A percentile compares a stretch with the other conserved stretches of the same genome.
phyloP scores from a whole-genome alignment of 2,113 vertebrate species.

The Uria lomvia region DNA sequence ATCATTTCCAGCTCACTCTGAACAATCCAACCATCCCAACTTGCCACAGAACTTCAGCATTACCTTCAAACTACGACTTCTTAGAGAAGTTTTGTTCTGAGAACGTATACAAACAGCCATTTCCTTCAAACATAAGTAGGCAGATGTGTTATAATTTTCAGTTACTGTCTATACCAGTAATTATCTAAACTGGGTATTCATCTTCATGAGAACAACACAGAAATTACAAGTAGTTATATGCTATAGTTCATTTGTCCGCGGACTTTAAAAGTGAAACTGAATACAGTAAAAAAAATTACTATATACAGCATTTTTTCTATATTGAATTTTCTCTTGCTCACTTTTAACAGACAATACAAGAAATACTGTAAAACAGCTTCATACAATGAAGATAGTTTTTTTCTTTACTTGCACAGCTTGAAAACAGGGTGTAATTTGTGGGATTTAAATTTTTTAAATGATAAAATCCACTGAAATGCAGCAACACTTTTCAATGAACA shows the following conservation, averaged over 20 bases:
- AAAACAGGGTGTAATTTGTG: background rate
- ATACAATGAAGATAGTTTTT: background rate
- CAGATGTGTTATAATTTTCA: background rate
- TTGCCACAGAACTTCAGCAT: background rate
- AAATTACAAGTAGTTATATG: background rate
- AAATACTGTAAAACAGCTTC: background rate
- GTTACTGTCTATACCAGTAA: background rate
- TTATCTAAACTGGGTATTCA: background rate
- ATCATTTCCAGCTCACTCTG: background rate
- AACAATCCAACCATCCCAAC: background rate
- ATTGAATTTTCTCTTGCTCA: background rate
- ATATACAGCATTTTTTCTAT: background rate
- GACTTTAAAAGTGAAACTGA: background rate
- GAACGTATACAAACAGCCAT: background rate
- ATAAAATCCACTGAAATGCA: background rate
- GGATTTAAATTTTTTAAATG: background rate
- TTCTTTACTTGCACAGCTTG: background rate
- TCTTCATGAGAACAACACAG: background rate
- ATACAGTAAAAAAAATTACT: background rate
- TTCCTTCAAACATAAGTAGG: background rate
- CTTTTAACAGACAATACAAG: background rate
- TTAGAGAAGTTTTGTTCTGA: background rate
- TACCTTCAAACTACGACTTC: background rate
- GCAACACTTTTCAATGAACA: background rate
- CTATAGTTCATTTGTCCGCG: background rate